These are phyloP conservation scores for Harpalus rufipes DNA, from an alignment of 2,888 invertebrate genomes.

Conservation along the genomic window DNA sequence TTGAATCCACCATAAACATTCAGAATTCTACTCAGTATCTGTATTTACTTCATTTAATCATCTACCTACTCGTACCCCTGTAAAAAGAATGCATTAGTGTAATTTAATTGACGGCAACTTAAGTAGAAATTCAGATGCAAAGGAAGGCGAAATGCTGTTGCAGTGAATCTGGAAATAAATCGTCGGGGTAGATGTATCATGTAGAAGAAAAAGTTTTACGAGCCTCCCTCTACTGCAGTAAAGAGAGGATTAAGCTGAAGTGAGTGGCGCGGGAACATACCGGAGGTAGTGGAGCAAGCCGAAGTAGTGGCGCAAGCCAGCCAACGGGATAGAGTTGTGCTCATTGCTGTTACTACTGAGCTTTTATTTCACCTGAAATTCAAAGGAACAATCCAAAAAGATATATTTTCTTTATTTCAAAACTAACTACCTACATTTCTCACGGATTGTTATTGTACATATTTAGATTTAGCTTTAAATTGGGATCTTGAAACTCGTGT, in stretches of 20 bases:
- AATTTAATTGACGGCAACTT: conserved; percentile 26
- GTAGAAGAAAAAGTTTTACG: conserved; percentile 33
- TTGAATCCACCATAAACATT: too few relatives aligned
- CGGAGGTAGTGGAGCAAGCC: background rate
- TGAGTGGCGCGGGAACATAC: conserved; percentile 12
- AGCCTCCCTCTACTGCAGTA: conserved; percentile 18
- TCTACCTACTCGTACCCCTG: too few relatives aligned
- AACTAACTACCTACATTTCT: conserved; percentile 28
- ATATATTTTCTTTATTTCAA: conserved; percentile 26
- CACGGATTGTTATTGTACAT: too few relatives aligned
- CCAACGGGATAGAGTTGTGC: background rate
- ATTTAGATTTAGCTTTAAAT: too few relatives aligned
- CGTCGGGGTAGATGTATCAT: conserved; percentile 7
- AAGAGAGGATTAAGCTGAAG: conserved; percentile 42
- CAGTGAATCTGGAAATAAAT: conserved; percentile 40
- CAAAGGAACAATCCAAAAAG: conserved; percentile 32
- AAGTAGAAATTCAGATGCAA: conserved; percentile 24
- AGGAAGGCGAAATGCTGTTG: conserved; percentile 27
- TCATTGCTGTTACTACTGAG: background rate
- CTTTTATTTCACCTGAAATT: conserved; percentile 41
- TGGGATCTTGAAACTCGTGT: too few relatives aligned
- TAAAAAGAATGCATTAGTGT: background rate
- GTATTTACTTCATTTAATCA: too few relatives aligned
- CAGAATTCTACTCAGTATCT: too few relatives aligned
- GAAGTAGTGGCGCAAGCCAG: conserved; percentile 6